Evolutionary conservation across 2,888 invertebrate genomes (phyloP), one percentile per base, ranked within the genome.

Genomic region (Acanthosoma haemorrhoidale): DNA sequence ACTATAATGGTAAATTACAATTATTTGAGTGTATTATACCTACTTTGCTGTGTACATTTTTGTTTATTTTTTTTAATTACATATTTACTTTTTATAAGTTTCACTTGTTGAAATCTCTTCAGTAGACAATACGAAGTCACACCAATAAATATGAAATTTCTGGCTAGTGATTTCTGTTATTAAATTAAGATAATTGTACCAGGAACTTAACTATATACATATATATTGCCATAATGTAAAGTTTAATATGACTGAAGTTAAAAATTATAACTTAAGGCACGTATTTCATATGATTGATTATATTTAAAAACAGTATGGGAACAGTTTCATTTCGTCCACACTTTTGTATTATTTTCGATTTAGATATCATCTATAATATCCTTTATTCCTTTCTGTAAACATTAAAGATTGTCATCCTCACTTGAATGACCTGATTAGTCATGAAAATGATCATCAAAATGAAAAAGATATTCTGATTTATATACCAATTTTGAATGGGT

Each of bases 261-360:
- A 16, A 21, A 18, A 51, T n/a, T 51, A 51, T n/a, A n/a, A n/a
- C 29, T 51, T 25, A 51, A 25, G 51, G 25, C 51, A 51, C 29
- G 51, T 51, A 29, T n/a, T 9, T 25, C 25, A 51, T 25, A 51
- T 51, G n/a, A 25, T 51, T 51, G 29, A 13, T 51, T 51, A 25
- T 18, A 6, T 43, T 51, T 51, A 51, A 25, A 51, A 51, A 16
- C 29, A n/a, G 29, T 25, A 25, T 64, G 64, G 64, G 64, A 64
- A 29, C 64, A 64, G 64, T 36, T 64, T 64, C 29, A 64, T 64
- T 64, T 64, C 64, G 64, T 64, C 64, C 64, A 64, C 64, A 3
- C 29, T 51, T 51, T 51, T 25, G 29, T 51, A 25, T 51, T 21
- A n/a, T 43, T 29, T n/a, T n/a, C n/a, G n/a, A n/a, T n/a, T n/a